Evolutionary conservation across 2,888 invertebrate genomes (phyloP), one percentile per base, ranked within the genome.

Genomic region (Chironomus tentans): DNA sequence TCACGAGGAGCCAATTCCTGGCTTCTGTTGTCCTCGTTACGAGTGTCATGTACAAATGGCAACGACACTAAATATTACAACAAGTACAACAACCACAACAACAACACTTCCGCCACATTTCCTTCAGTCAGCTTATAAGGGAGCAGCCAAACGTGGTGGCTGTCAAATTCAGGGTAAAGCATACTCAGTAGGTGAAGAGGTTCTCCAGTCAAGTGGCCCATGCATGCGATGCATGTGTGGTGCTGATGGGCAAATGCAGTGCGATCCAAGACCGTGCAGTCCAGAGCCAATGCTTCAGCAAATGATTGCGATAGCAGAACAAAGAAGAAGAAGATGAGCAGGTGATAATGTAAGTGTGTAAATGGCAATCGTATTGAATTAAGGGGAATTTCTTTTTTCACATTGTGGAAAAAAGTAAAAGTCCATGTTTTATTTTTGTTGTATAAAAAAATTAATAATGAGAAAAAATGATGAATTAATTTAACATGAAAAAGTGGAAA

Each of bases 151-250:
- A 80, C 87, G 88, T 82, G 89, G 89, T 82, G 95, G 95, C 77
- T 96, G 96, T 83, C 92, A 93, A 83, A 91, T 96, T 79, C 89
- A 91, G 81, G 94, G 94, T 79, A 89, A 90, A 81, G 91, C 93
- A 68, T 96, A 94, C 83, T 88, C 89, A 84, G 92, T 94, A 78
- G 95, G 95, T 79, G 93, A 95, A 83, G 87, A 90, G 77, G 92
- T 96, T 78, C 88, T 89, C 80, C 90, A 93, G 78, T 91, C 94
- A 74, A 95, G 95, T 80, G 95, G 95, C 81, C 95, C 96, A 81
- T 96, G 96, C 86, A 90, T 95, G 85, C 91, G 93, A 83, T 96
- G 96, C 94, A 92, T 90, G 85, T 96, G 96, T 85, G 95, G 95
- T 81, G 91, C 92, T 78, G 92, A 94, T 83, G 95, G 95, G 80